phyloP scores from a whole-genome alignment of 2,888 invertebrate species.

The Lepidonotus clava region DNA sequence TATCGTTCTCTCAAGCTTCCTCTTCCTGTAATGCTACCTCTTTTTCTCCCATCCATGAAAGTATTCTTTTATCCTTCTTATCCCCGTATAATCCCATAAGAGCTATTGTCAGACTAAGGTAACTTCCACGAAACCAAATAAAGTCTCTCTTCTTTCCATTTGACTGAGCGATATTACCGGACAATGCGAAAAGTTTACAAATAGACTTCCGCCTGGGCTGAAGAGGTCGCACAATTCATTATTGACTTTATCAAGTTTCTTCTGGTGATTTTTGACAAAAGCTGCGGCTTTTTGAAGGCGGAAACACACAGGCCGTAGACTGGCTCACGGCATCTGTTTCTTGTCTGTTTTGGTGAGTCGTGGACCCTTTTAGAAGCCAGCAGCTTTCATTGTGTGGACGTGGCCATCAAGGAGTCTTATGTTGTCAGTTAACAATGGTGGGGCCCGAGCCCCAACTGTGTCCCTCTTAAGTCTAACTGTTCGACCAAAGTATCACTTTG shows the following conservation, averaged over 20 bases:
- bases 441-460: too few relatives aligned
- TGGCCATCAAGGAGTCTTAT: too few relatives aligned
- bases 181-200: neutral
- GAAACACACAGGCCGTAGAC: neutral
- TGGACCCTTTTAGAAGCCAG: too few relatives aligned
- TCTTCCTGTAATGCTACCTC: neutral
- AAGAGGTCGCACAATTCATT: neutral
- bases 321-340: neutral
- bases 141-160: neutral
- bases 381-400: too few relatives aligned
- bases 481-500: too few relatives aligned
- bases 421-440: too few relatives aligned
- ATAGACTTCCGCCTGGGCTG: neutral
- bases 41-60: neutral
- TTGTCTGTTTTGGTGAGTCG: neutral
- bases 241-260: conserved; percentile 40
- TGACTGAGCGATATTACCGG: conserved; percentile 23
- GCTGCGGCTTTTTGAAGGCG: neutral
- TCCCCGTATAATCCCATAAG: neutral
- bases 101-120: neutral
- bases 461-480: too few relatives aligned
- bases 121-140: neutral
- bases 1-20: too few relatives aligned
- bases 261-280: conserved; percentile 36
- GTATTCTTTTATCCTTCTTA: neutral